phyloP scores from a whole-genome alignment of 2,888 invertebrate species.

The Aplocera efformata region DNA sequence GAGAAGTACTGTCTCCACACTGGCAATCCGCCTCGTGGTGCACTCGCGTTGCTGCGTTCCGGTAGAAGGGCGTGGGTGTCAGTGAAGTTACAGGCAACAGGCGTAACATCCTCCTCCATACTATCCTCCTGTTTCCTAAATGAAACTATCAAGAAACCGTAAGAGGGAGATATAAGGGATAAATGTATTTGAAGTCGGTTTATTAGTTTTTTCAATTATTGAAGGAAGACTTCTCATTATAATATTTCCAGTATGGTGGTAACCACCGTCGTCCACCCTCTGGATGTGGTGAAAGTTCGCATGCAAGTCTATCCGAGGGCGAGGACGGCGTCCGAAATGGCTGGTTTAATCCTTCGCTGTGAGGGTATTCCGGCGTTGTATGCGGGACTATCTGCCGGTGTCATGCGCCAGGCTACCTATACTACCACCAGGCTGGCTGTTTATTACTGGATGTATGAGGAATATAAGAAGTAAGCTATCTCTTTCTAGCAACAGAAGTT shows the following conservation, averaged over 20 bases:
- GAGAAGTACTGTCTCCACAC: too few species aligned
- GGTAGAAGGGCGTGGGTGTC: too few species aligned
- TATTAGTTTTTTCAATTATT: too few species aligned
- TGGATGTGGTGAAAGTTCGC: slow-evolving; percentile 96
- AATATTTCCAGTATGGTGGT: slow-evolving; percentile 89
- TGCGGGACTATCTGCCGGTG: slow-evolving; percentile 92
- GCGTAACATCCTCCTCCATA: too few species aligned
- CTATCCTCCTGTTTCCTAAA: too few species aligned
- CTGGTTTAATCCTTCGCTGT: slow-evolving; percentile 84
- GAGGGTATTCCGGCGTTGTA: slow-evolving; percentile 93
- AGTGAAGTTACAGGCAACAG: too few species aligned
- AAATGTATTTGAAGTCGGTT: too few species aligned
- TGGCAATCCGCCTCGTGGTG: too few species aligned
- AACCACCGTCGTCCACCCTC: slow-evolving; percentile 94
- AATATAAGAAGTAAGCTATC: slow-evolving; percentile 71
- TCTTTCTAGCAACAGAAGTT: not conserved
- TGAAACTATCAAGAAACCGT: too few species aligned
- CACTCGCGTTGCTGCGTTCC: too few species aligned
- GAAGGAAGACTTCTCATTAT: not conserved
- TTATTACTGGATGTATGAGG: slow-evolving; percentile 92
- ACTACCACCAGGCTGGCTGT: slow-evolving; percentile 95
- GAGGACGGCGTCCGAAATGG: slow-evolving; percentile 84
- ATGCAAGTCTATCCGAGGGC: slow-evolving; percentile 93
- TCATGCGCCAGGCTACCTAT: slow-evolving; percentile 96
- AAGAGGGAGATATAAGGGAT: too few species aligned